Base-by-base conservation (phyloP, 2,888 invertebrate species). In the Stomorhina lunata region DNA sequence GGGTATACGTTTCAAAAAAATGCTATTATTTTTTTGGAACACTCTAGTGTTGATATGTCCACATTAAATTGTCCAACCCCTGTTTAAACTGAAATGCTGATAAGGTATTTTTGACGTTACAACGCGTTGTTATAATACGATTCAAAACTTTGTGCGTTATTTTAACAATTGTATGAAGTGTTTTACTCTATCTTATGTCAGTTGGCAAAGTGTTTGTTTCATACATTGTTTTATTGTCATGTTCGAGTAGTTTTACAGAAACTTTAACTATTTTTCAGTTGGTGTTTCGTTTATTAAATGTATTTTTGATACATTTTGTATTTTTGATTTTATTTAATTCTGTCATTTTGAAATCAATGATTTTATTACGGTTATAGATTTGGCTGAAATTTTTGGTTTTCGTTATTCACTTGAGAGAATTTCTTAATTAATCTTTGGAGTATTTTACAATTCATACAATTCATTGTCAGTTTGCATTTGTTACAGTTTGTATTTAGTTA, bases 371-470 rank as follows among this genome's bases (percentile, higher is more conserved):
- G 43, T 55, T 57, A 57, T 37, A 37, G 6, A 4, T 48, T 22
- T 15, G 43, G n/a, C n/a, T n/a, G n/a, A n/a, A 15, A 17, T 43
- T 2, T 43, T 17, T 17, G 4, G n/a, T 1, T 48, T 2, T 10
- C 2, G 10, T 37, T 9, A 9, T 7, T 6, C 12, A 37, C 10
- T 6, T 37, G 2, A 4, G 69, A 78, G 48, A 73, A 78, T 81
- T 81, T 65, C 73, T 81, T 78, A 81, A 81, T 81, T 81, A 81
- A 78, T 73, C 81, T 81, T 61, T 69, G 37, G 68, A 81, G 77
- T 73, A 57, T 69, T 34, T 61, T 72, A 76, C 59, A 72, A 81
- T 17, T 72, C 66, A 61, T 77, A 61, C 50, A 45, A 69, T 34
- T n/a, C n/a, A n/a, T 37, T 34, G 34, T 17, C 43, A 25, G 29